Percentiles rank a stretch among this genome's conserved stretches.
phyloP scores from a whole-genome alignment of 1,140 invertebrate species.

The Eriosoma lanigerum region DNA sequence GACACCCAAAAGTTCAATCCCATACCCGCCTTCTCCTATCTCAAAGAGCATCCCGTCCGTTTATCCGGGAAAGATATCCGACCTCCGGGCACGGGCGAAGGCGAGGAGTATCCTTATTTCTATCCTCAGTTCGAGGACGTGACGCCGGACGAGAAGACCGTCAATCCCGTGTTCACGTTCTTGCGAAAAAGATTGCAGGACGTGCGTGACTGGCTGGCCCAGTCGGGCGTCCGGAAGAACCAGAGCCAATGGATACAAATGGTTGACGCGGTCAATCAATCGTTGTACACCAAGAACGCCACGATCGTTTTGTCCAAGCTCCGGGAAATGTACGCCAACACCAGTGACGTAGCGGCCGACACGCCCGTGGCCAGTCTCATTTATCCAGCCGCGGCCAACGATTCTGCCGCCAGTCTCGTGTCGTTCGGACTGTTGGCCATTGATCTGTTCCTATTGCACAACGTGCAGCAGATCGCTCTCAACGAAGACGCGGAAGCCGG shows the following conservation, averaged over 20 bases:
- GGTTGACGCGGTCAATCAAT: slow-evolving; percentile 59
- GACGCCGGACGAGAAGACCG: slow-evolving; percentile 57
- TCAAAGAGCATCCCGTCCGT: slow-evolving; percentile 41
- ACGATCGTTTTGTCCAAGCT: slow-evolving; percentile 60
- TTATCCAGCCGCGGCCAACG: slow-evolving; percentile 53
- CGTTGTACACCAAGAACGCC: slow-evolving; percentile 60
- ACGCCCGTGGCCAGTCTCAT: slow-evolving; percentile 58
- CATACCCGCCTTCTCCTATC: slow-evolving; percentile 51
- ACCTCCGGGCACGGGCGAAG: slow-evolving; percentile 58
- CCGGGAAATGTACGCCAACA: slow-evolving; percentile 61
- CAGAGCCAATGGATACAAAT: slow-evolving; percentile 55
- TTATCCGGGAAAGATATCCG: slow-evolving; percentile 26
- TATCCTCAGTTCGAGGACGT: slow-evolving; percentile 58
- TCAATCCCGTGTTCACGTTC: slow-evolving; percentile 53
- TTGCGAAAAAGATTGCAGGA: slow-evolving; percentile 60
- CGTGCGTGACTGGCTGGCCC: slow-evolving; percentile 61
- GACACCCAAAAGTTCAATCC: slow-evolving; percentile 41
- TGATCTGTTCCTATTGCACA: slow-evolving; percentile 65
- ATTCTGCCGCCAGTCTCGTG: slow-evolving; percentile 56
- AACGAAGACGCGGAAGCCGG: slow-evolving; percentile 60
- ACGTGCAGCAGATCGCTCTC: slow-evolving; percentile 64
- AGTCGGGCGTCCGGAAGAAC: slow-evolving; percentile 55
- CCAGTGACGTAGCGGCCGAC: slow-evolving; percentile 53
- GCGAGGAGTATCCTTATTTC: slow-evolving; percentile 58
- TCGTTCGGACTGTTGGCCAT: slow-evolving; percentile 65